Evolutionary conservation across 2,113 vertebrate species (phyloP), one percentile per base, ranked within the genome.

Genomic region (Catharus bicknelli): DNA sequence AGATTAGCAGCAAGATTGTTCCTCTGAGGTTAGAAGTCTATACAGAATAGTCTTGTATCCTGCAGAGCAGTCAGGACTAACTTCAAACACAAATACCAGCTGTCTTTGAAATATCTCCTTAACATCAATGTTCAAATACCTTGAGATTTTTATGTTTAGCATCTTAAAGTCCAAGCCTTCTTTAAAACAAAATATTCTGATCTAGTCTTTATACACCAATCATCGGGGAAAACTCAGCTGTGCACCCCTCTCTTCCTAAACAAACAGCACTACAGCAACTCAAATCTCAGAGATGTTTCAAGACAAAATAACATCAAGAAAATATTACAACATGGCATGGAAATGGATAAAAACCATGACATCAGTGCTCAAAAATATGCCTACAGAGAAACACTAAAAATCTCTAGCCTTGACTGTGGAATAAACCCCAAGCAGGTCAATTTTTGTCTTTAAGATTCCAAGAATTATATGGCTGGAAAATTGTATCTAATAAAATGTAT

Each of bases 401-500:
- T 45, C 25, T 55, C 25, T 45, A 51, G 77, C n/a, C 59, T 47
- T 42, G 64, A 58, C 66, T 84, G 72, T n/a, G 47, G 54, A 81
- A 84, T 64, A 82, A 93, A 82, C 45, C 66, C 48, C 53, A 88
- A 68, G 53, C 7, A 74, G 48, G 61, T 62, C 79, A 79, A 92
- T 85, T 57, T 69, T 76, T 16, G 25, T 64, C 81, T 89, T 83
- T 87, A 57, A 50, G 47, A 87, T 68, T 89, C 89, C 50, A 90
- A 84, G 69, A 89, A 89, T 69, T 89, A 89, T 64, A 89, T 40
- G 69, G 62, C 50, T 82, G 55, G 62, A 90, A 96, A 90, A 95
- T 79, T 78, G 73, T 69, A 54, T 36, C 36, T 66, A 92, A 94
- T 90, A 92, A 95, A 95, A 84, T 66, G 62, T 76, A 87, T 87